phyloP scores from a whole-genome alignment of 2,113 vertebrate genomes.

The Camelus dromedarius region DNA sequence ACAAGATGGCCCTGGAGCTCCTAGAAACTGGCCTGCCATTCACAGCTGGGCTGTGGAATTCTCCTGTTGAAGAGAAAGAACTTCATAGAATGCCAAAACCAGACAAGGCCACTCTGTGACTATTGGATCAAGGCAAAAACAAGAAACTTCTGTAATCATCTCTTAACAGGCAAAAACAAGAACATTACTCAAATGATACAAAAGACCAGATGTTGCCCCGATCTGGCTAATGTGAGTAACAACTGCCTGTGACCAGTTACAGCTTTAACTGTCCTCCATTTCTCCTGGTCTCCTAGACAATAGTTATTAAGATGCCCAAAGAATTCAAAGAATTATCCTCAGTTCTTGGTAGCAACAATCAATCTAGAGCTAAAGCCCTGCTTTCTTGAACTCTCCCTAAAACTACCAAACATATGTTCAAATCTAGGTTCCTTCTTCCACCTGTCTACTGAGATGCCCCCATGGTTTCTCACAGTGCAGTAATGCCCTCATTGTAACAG shows the following conservation, averaged over 20 bases:
- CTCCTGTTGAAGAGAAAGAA: neutral
- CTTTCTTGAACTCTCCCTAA: neutral
- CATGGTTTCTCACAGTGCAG: neutral
- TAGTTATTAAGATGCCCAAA: neutral
- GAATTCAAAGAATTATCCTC: neutral
- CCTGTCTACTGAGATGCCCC: neutral
- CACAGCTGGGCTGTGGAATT: neutral
- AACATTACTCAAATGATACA: neutral
- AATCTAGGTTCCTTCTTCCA: neutral
- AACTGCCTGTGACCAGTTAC: neutral
- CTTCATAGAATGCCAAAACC: neutral
- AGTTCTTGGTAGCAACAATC: neutral
- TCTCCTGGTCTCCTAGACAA: neutral
- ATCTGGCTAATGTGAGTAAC: neutral
- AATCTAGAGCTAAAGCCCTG: neutral
- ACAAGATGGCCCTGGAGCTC: neutral
- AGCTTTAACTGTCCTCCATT: neutral
- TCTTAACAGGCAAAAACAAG: neutral
- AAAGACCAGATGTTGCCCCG: neutral
- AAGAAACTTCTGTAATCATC: neutral
- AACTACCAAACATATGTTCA: neutral
- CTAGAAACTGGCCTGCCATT: neutral
- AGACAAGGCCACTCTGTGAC: neutral
- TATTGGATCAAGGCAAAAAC: neutral
- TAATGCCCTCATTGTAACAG: neutral